phyloP scores from a whole-genome alignment of 2,888 invertebrate species.

The Carcina quercana region DNA sequence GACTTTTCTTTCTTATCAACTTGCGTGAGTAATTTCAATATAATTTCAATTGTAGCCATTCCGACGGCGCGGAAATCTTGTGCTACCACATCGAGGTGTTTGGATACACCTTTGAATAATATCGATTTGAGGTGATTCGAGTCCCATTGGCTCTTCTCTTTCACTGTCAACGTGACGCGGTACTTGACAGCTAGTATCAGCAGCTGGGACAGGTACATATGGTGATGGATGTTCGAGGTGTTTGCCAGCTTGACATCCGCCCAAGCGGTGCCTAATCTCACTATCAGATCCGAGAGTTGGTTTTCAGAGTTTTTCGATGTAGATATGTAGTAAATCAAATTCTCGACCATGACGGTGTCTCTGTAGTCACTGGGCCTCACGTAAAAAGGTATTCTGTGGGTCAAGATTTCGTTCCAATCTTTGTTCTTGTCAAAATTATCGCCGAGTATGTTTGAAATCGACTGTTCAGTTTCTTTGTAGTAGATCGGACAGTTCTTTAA shows the following conservation, averaged over 20 bases:
- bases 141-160: conserved; percentile 34
- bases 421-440: conserved; percentile 60
- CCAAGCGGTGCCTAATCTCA: conserved; percentile 79
- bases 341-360: conserved; percentile 66
- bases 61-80: conserved; percentile 78
- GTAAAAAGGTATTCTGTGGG: conserved; percentile 47
- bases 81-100: conserved; percentile 79
- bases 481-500: conserved; percentile 67
- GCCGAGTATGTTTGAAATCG: conserved; percentile 66
- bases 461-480: conserved; percentile 42
- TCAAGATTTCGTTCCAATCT: conserved; percentile 80
- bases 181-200: conserved; percentile 75
- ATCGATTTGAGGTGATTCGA: conserved; percentile 57
- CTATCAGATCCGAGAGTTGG: conserved; percentile 49
- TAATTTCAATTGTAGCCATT: conserved; percentile 82
- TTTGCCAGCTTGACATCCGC: conserved; percentile 76
- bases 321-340: conserved; percentile 77
- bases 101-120: conserved; percentile 78
- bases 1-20: conserved; percentile 42
- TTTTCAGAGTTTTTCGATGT: conserved; percentile 38
- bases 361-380: conserved; percentile 75
- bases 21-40: conserved; percentile 71
- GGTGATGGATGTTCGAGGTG: conserved; percentile 79
- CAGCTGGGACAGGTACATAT: conserved; percentile 80
- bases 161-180: conserved; percentile 42